Base-by-base conservation (phyloP, 2,888 invertebrate genomes). In the Andrena hattorfiana region DNA sequence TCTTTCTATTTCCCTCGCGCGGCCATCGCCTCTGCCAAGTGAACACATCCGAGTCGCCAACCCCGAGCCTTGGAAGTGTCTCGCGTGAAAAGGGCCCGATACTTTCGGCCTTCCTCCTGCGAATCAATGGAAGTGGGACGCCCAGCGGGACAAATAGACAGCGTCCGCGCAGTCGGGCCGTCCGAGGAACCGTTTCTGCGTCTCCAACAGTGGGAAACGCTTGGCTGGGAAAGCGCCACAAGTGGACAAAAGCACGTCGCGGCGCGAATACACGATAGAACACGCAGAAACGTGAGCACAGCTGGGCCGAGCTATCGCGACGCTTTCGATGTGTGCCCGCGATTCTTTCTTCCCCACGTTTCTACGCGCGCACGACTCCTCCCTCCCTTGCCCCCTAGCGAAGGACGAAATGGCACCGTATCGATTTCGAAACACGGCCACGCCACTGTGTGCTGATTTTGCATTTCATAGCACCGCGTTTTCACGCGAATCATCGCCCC, bases 381-480 rank as follows among this genome's bases (percentile, higher is more conserved):
- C n/a, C 28, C 23, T 0, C 42, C 26, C n/a, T 4, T 23, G 51
- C 51, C 48, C 5, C n/a, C 20, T 16, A 42, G 64, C 48, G 59
- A 66, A 71, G 59, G 20, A 59, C 60, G 26, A 64, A 62, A 28
- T 32, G 49, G 56, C 60, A 48, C 30, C 32, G 49, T 77, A 79
- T 79, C 69, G 77, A 79, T 78, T 80, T 66, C 56, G 35, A 59
- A 35, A 68, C 80, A 48, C 54, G 62, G 73, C 70, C 56, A 60
- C 77, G 67, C 48, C 77, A 64, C 28, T 74, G 74, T 54, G 74
- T 54, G 79, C 81, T 85, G 83, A 87, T 77, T 87, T 87, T 85
- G 80, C 85, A 87, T 87, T 87, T 85, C 84, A 81, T 87, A 84
- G 80, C 77, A 8, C 81, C 64, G 67, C 81, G 77, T 80, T 85